phyloP scores from a whole-genome alignment of 2,888 invertebrate species.

The Lasius fuliginosus region DNA sequence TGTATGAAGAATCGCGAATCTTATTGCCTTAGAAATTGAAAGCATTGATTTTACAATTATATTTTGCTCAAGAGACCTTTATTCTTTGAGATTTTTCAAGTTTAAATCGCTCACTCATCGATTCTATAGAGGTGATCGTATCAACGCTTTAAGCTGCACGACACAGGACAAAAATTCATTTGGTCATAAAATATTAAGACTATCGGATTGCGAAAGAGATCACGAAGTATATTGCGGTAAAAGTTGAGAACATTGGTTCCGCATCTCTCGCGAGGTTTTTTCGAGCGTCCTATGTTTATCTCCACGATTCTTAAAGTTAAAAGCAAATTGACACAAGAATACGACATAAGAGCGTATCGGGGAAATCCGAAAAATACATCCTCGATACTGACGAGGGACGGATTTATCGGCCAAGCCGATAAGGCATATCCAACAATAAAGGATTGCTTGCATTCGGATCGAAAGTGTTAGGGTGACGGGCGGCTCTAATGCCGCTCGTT shows the following conservation, averaged over 20 bases:
- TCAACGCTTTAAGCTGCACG: neutral
- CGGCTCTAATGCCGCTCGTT: slow-evolving; percentile 60
- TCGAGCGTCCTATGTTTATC: slow-evolving; percentile 28
- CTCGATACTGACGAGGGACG: slow-evolving; percentile 29
- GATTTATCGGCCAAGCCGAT: slow-evolving; percentile 59
- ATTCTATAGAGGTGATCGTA: neutral
- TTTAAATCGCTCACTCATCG: neutral
- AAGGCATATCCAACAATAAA: slow-evolving; percentile 39
- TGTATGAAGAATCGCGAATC: neutral
- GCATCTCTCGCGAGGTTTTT: slow-evolving; percentile 13
- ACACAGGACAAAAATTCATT: slow-evolving; percentile 6
- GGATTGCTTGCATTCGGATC: slow-evolving; percentile 58
- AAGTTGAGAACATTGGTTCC: slow-evolving; percentile 36
- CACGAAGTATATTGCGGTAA: slow-evolving; percentile 16
- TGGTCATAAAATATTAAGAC: slow-evolving; percentile 20
- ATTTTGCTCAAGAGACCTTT: neutral
- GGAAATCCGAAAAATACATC: slow-evolving; percentile 19
- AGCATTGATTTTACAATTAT: neutral
- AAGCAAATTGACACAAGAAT: slow-evolving; percentile 44
- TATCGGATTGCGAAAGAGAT: slow-evolving; percentile 38
- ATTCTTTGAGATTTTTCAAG: neutral
- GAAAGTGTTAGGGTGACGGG: slow-evolving; percentile 52
- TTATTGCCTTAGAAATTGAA: neutral
- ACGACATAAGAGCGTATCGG: slow-evolving; percentile 42
- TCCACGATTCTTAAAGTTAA: slow-evolving; percentile 31